Conservation (phyloP, 2,888 invertebrate genomes). For the Palloptera scutellata region DNA sequence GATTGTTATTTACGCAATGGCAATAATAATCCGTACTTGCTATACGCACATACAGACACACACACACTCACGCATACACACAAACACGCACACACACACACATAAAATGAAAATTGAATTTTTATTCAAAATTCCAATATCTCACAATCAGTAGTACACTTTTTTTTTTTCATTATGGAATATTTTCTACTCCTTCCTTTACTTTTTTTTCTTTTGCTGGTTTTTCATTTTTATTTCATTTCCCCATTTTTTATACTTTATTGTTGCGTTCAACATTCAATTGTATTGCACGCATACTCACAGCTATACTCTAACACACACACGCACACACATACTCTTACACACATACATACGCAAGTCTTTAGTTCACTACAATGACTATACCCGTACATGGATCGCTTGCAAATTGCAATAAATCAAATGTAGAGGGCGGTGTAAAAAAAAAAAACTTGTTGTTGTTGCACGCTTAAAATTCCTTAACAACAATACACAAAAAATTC, state of each 20-base stretch:
- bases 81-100: neutral
- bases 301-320: neutral
- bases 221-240: neutral
- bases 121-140: constrained; percentile 28
- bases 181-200: neutral
- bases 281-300: neutral
- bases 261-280: neutral
- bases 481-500: no score
- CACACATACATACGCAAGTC: no score
- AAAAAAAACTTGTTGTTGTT: no score
- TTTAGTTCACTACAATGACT: no score
- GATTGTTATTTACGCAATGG: constrained; percentile 58
- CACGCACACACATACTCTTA: neutral
- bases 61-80: neutral
- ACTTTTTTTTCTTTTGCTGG: neutral
- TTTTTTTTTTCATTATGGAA: neutral
- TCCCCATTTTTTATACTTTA: no score
- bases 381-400: neutral
- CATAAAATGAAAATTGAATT: constrained; percentile 5
- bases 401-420: neutral
- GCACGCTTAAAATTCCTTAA: no score
- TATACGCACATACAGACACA: neutral
- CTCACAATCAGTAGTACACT: constrained; percentile 15
- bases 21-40: constrained; percentile 48
- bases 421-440: neutral